Evolutionary conservation across 1,140 invertebrate species (phyloP).

Genomic region (Aphelinus atriplicis): DNA sequence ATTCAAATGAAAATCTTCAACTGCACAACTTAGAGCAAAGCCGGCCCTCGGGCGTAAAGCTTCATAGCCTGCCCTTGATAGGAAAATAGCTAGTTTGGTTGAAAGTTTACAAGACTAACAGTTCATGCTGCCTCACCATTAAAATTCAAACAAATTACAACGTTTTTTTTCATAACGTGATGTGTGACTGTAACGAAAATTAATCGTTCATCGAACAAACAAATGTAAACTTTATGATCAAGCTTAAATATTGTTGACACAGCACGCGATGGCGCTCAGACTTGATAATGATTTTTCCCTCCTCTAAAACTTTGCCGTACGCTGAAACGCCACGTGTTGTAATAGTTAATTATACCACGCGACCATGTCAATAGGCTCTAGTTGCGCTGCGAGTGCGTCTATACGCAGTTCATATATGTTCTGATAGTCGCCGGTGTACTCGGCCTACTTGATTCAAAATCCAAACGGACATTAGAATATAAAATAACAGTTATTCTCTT

Average conservation of each 20-base stretch:
- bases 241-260: slow-evolving; percentile 27
- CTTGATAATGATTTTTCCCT: slow-evolving; percentile 37
- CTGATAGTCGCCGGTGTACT: slow-evolving; percentile 14
- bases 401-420: neutral
- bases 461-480: neutral
- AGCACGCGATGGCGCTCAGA: neutral
- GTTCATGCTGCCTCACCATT: too few species aligned
- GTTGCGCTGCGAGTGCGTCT: slow-evolving; percentile 1
- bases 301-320: slow-evolving; percentile 30
- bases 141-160: too few species aligned
- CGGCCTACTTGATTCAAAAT: neutral
- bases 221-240: neutral
- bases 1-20: too few species aligned
- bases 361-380: slow-evolving; percentile 40
- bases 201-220: too few species aligned
- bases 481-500: too few species aligned
- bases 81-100: too few species aligned
- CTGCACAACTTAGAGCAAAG: too few species aligned
- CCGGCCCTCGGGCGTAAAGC: too few species aligned
- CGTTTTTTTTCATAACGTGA: too few species aligned
- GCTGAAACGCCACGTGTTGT: slow-evolving; percentile 40
- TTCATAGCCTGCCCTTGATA: too few species aligned
- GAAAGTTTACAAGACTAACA: too few species aligned
- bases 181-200: too few species aligned
- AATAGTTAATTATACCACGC: slow-evolving; percentile 33